Base-by-base conservation (phyloP, 2,797 vertebrate species). In the Pangasius macronema region DNA sequence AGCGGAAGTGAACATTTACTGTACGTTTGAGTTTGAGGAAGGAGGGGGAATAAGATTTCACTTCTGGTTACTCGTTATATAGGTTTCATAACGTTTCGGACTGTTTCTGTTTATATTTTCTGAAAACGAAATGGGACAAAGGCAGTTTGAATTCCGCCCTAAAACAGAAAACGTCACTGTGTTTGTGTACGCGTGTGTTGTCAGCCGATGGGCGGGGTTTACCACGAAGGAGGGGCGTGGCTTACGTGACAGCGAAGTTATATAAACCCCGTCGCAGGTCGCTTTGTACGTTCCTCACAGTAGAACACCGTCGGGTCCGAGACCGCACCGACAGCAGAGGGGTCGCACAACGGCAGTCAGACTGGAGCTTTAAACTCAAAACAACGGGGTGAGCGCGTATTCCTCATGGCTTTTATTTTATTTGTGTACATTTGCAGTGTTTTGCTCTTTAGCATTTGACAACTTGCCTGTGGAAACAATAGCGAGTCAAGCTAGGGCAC, bases 291-390 rank as follows among this genome's bases (percentile, higher is more conserved):
- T 94, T 94, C 94, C 93, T 92, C 90, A 88, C 92, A 87, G 90
- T 87, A 86, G 87, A 88, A 9, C 90, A 87, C 90, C 49, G 92
- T 89, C 88, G 33, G 82, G 90, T 77, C 91, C 57, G 91, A 86
- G 89, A 36, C 77, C 88, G 53, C 91, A 75, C 89, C 89, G 90
- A 93, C 91, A 89, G 90, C 94, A 92, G 94, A 88, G 84, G 87
- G 95, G 92, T 93, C 92, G 90, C 88, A 92, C 91, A 93, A 91
- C 95, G 93, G 95, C 95, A 91, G 92, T 83, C 95, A 96, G 94
- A 90, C 96, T 97, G 96, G 96, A 96, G 95, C 95, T 95, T 86
- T 96, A 93, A 95, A 89, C 33, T 24, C 88, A 91, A n/a, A 91
- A 80, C 89, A 91, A 95, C 95, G 95, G 95, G 96, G 96, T 96